A percentile compares a stretch with the other conserved stretches of the same genome.
Evolutionary conservation across 1,140 invertebrate species (phyloP).

Genomic region (Euura lappo): DNA sequence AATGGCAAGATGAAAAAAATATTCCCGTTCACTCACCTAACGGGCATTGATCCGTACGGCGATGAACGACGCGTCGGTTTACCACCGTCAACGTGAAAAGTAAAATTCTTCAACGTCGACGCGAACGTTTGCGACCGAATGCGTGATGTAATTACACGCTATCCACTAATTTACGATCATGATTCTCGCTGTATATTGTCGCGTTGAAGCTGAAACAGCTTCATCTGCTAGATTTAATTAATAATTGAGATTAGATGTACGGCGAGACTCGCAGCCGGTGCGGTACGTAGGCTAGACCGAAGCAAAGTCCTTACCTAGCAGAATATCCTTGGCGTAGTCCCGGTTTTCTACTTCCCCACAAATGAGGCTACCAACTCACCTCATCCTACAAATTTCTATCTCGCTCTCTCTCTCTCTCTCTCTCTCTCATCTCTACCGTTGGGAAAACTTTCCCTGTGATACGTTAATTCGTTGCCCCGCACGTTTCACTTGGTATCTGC

Average conservation of each 20-base stretch:
- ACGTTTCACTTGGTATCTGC: no score
- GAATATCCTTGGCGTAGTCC: constrained; percentile 23
- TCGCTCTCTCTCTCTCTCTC: no score
- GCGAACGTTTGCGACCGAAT: no score
- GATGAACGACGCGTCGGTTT: no score
- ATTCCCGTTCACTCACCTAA: no score
- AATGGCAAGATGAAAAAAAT: background rate
- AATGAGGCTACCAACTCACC: background rate
- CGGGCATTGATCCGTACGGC: no score
- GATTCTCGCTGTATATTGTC: background rate
- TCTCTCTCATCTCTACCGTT: background rate
- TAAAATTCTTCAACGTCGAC: no score
- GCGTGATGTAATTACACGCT: background rate
- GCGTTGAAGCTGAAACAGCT: constrained; percentile 39
- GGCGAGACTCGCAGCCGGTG: constrained; percentile 18
- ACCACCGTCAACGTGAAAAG: no score
- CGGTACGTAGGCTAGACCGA: background rate
- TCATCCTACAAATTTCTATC: no score
- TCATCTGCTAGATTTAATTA: constrained; percentile 51
- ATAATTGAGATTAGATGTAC: constrained; percentile 50
- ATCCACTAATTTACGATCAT: constrained; percentile 6
- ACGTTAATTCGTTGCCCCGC: no score
- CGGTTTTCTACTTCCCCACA: background rate
- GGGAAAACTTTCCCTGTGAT: constrained; percentile 40
- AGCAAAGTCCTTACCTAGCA: constrained; percentile 43